These are phyloP conservation scores for Apotomis capreana DNA, from an alignment of 2,888 invertebrate species.

Conservation along the genomic window DNA sequence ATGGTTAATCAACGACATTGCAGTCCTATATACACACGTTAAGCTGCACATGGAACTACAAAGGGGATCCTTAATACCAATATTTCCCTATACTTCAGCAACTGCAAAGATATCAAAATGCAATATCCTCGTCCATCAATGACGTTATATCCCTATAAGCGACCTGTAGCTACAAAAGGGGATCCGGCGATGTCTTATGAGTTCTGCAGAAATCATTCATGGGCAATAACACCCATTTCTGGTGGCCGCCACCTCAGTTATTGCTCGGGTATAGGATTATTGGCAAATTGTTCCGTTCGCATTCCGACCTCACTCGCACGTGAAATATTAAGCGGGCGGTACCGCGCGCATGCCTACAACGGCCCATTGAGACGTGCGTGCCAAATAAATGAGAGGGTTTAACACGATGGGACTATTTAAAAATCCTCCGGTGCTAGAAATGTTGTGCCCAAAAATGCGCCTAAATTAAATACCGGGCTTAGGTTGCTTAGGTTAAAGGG, in stretches of 20 bases:
- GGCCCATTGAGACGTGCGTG: conserved; percentile 41
- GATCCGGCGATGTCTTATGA: conserved; percentile 38
- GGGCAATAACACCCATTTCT: conserved; percentile 76
- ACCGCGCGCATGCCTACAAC: conserved; percentile 37
- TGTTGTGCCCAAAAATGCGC: background rate
- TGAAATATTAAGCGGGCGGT: conserved; percentile 75
- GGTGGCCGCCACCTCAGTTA: conserved; percentile 75
- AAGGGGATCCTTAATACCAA: too few species aligned
- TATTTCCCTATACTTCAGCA: too few species aligned
- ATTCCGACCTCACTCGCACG: conserved; percentile 72
- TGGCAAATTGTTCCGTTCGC: conserved; percentile 81
- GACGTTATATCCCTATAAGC: background rate
- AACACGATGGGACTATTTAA: conserved; percentile 28
- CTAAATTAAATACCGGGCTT: background rate
- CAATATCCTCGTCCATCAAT: background rate
- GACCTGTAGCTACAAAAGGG: conserved; percentile 28
- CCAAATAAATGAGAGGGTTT: conserved; percentile 36
- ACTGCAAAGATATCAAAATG: background rate
- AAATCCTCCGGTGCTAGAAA: background rate
- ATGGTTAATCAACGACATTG: too few species aligned
- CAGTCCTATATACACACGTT: too few species aligned
- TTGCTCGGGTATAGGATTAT: conserved; percentile 78
- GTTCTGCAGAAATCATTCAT: conserved; percentile 70
- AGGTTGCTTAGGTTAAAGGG: too few species aligned
- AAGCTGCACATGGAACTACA: too few species aligned